Evolutionary conservation across 2,797 vertebrate species (phyloP).

Genomic region (Amniataba percoides): DNA sequence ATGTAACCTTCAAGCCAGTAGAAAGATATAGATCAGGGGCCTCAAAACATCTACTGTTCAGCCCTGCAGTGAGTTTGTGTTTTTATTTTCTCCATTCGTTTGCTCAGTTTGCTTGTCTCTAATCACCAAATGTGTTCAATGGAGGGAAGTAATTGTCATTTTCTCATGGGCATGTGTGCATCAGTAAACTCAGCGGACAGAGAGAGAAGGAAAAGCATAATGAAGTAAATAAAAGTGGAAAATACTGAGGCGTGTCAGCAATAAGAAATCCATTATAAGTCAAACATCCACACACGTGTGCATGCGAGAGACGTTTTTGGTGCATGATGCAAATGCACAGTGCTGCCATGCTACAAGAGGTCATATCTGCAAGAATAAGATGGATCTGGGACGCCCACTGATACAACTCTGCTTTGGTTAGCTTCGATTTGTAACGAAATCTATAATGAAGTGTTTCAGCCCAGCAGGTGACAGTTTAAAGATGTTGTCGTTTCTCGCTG

Average conservation of each 20-base stretch:
- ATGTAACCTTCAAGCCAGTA: constrained; percentile 1
- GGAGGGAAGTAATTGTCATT: background rate
- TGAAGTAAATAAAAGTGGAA: background rate
- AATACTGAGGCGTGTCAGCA: background rate
- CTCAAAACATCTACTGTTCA: background rate
- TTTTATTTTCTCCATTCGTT: too few species aligned
- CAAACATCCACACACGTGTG: background rate
- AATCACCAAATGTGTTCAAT: background rate
- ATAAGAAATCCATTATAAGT: background rate
- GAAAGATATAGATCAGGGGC: constrained; percentile 5
- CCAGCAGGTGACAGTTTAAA: background rate
- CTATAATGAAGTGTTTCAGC: background rate
- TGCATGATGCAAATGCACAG: background rate
- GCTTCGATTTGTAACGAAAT: background rate
- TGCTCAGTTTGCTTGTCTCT: background rate
- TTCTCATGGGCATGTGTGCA: background rate
- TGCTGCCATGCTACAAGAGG: background rate
- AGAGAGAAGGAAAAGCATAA: too few species aligned
- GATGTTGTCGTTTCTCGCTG: background rate
- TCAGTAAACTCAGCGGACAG: background rate
- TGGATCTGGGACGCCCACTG: background rate
- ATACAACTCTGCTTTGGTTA: background rate
- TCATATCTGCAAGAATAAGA: background rate
- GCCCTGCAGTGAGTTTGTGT: background rate
- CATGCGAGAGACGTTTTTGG: background rate